A percentile compares a stretch with the other conserved stretches of the same genome.
Conservation (phyloP, 2,888 invertebrate species). For the Lottia scabra region DNA sequence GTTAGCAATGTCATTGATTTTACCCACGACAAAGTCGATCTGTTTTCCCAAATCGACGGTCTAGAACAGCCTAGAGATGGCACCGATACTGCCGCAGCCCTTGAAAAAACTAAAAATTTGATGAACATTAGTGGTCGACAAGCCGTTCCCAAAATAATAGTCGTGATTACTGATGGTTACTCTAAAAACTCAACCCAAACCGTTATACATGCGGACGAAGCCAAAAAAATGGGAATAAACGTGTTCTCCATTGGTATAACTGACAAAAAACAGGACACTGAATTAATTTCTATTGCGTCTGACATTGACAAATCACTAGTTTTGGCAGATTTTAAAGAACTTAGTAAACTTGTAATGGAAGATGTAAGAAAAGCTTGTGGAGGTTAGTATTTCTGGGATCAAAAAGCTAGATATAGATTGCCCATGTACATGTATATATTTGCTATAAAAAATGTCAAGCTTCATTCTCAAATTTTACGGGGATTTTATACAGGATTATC, state of each 20-base stretch:
- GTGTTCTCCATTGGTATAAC: conserved; percentile 68
- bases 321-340: conserved; percentile 25
- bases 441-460: too few relatives aligned
- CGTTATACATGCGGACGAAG: conserved; percentile 56
- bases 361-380: not conserved
- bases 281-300: conserved; percentile 52
- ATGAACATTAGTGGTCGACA: conserved; percentile 34
- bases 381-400: not conserved
- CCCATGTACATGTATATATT: too few relatives aligned
- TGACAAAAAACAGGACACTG: conserved; percentile 53
- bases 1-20: conserved; percentile 35
- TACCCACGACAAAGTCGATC: conserved; percentile 21
- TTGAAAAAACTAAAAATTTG: conserved; percentile 34
- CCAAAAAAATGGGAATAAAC: conserved; percentile 61
- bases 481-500: too few relatives aligned
- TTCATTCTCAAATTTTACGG: too few relatives aligned
- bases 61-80: conserved; percentile 37
- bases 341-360: not conserved
- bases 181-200: conserved; percentile 59
- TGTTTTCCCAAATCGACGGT: conserved; percentile 21
- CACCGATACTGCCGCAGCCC: conserved; percentile 39
- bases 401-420: too few relatives aligned
- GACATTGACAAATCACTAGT: conserved; percentile 36
- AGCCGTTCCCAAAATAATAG: conserved; percentile 61
- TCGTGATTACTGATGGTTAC: conserved; percentile 69